Evolutionary conservation across 2,888 invertebrate genomes (phyloP).

Genomic region (Diloba caeruleocephala): DNA sequence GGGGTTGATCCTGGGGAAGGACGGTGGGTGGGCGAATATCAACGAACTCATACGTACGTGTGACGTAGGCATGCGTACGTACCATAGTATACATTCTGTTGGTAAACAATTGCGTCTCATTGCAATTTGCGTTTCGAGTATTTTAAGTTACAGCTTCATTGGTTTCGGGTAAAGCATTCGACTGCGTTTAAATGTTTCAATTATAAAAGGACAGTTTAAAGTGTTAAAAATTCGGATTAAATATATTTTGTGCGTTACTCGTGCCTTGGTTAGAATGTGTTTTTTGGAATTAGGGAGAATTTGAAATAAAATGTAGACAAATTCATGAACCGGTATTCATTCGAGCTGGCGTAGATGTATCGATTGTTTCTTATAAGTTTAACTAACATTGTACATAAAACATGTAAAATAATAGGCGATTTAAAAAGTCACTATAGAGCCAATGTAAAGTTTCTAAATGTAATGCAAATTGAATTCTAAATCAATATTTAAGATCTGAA

Average conservation of each 20-base stretch:
- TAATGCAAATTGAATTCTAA: conserved; percentile 24
- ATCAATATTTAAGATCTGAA: conserved; percentile 14
- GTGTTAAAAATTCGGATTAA: too few relatives aligned
- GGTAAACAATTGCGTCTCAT: conserved; percentile 83
- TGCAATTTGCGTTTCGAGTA: conserved; percentile 49
- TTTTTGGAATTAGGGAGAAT: too few relatives aligned
- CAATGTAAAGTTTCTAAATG: conserved; percentile 17
- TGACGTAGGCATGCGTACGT: conserved; percentile 78
- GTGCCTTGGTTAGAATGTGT: too few relatives aligned
- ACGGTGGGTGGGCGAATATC: conserved; percentile 76
- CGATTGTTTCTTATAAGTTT: too few relatives aligned
- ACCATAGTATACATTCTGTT: conserved; percentile 81
- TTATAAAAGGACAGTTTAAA: too few relatives aligned
- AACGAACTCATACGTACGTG: conserved; percentile 86
- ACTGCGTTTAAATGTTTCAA: conserved; percentile 1
- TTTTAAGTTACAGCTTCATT: conserved; percentile 27
- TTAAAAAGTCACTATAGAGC: conserved; percentile 18
- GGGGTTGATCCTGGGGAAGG: conserved; percentile 69
- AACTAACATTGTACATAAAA: conserved; percentile 6
- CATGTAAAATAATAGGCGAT: conserved; percentile 19
- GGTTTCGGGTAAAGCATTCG: conserved; percentile 3
- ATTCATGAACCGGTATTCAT: too few relatives aligned
- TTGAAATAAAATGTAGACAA: too few relatives aligned
- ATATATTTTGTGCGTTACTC: too few relatives aligned
- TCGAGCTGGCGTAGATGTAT: too few relatives aligned